Conservation (phyloP, 2,888 invertebrate genomes). For the Apodemia hepburni region DNA sequence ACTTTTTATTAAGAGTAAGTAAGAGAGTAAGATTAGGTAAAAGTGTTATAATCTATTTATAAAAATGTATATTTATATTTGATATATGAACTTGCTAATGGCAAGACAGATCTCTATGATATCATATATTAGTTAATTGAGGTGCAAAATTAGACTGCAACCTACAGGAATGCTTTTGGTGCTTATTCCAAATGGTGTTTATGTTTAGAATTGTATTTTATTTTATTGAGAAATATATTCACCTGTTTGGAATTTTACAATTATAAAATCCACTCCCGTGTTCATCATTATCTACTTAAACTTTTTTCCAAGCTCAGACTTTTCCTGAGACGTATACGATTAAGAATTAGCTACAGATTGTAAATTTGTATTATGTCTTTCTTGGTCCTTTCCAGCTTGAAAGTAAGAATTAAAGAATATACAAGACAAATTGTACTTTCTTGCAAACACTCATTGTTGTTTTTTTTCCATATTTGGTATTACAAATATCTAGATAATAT, state of each 20-base stretch:
- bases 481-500: too few species aligned
- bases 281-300: not conserved
- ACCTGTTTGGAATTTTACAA: not conserved
- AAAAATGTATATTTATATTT: not conserved
- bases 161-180: constrained; percentile 10
- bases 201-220: constrained; percentile 1
- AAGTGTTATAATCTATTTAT: not conserved
- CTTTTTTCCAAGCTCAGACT: too few species aligned
- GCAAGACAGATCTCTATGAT: constrained; percentile 2
- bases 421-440: too few species aligned
- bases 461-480: too few species aligned
- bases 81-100: not conserved
- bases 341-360: too few species aligned
- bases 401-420: too few species aligned
- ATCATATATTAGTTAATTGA: constrained; percentile 2
- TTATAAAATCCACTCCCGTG: not conserved
- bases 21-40: too few species aligned
- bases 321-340: too few species aligned
- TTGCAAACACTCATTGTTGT: too few species aligned
- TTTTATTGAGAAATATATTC: not conserved
- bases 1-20: too few species aligned
- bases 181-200: constrained; percentile 6
- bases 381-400: too few species aligned
- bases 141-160: constrained; percentile 13
- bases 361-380: too few species aligned